phyloP scores from a whole-genome alignment of 2,113 vertebrate species.

The Bos taurus region DNA sequence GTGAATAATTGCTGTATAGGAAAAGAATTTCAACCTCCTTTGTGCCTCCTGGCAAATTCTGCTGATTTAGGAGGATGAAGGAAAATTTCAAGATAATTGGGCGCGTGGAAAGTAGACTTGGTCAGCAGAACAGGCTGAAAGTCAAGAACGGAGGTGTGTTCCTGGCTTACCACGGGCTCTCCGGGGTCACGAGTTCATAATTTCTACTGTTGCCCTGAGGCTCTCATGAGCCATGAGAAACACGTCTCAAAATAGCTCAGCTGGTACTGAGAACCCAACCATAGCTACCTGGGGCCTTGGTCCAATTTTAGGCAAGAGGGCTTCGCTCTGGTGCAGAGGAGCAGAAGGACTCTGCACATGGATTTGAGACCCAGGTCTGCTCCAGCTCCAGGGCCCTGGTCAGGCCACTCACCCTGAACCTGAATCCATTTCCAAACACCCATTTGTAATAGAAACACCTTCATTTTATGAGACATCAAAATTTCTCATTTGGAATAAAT shows the following conservation, averaged over 20 bases:
- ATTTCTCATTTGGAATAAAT: background rate
- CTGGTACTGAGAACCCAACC: rapidly evolving
- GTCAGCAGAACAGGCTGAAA: rapidly evolving
- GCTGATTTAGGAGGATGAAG: too few relatives aligned
- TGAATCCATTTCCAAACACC: too few relatives aligned
- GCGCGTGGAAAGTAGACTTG: rapidly evolving
- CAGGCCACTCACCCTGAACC: background rate
- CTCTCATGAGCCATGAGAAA: rapidly evolving
- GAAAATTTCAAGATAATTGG: background rate
- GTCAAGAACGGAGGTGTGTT: rapidly evolving
- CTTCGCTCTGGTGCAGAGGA: background rate
- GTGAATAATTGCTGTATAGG: background rate
- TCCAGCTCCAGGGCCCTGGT: rapidly evolving
- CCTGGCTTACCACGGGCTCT: rapidly evolving
- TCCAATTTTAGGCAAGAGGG: rapidly evolving
- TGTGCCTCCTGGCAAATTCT: background rate
- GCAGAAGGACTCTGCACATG: rapidly evolving
- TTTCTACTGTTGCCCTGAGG: background rate
- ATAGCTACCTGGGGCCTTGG: rapidly evolving
- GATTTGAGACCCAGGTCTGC: rapidly evolving
- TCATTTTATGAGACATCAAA: background rate
- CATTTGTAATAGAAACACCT: too few relatives aligned
- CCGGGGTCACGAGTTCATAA: rapidly evolving
- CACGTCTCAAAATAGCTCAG: rapidly evolving
- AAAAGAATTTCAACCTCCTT: background rate